Base-by-base conservation (phyloP, 2,888 invertebrate species). In the Artemia sinica region DNA sequence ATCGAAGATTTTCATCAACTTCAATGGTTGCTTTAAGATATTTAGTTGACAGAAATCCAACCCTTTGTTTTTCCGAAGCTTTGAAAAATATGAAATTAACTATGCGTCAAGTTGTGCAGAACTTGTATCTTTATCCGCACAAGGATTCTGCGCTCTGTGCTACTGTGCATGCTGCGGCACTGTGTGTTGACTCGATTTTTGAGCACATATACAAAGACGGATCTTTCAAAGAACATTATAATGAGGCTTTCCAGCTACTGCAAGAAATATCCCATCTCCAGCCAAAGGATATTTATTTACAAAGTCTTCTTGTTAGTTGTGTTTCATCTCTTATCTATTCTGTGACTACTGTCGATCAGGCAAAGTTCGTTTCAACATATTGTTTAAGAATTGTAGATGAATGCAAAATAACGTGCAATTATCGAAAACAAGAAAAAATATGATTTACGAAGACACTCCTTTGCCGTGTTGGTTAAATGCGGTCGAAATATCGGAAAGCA, bases 1-100 rank as follows among this genome's bases (percentile, higher is more conserved):
- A 88, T 77, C 85, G 85, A 76, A 84, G 91, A 65, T 86, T 86
- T 74, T 84, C 91, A 70, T 86, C 86, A 8, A 91, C 91, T 76
- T 83, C 90, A 71, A 79, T 89, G 41, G 91, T 91, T 74, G 86
- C 87, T 72, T 73, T 74, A 75, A 58, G 58, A 58, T n/a, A 14
- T 14, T 7, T 18, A n/a, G 18, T 18, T 18, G 8, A n/a, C 58
- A 14, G n/a, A 9, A 58, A 18, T 14, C 58, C 58, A 58, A 10
- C n/a, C 18, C 18, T 58, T n/a, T 14, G 14, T 14, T 58, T 58
- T 9, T 18, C 8, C 18, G 58, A 58, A 58, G 58, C 8, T 8
- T 14, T 14, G 58, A 58, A 58, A 10, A n/a, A 14, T 58, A 14
- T 9, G 58, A 18, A 14, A 58, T 58, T 14, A 8, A 18, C 18